Evolutionary conservation across 1,140 invertebrate species (phyloP), one percentile per base, ranked within the genome.

Genomic region (Harpegnathos saltator): DNA sequence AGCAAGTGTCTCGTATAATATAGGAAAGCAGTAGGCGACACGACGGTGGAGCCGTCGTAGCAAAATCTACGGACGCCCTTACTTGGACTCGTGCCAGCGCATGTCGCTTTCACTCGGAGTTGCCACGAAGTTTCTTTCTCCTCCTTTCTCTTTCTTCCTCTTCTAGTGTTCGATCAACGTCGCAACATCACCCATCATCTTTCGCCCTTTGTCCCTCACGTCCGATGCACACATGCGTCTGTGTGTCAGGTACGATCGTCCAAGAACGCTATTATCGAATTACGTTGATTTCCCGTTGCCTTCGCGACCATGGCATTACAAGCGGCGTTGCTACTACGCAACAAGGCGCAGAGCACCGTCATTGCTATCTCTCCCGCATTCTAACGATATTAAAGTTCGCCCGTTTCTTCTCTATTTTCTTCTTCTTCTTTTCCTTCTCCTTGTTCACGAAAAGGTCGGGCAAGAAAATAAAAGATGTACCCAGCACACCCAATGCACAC

Each of bases 111-210:
- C 52, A 74, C 83, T 78, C 78, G 26, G 54, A 74, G 52, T 24
- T 11, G 58, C 26, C n/a, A 65, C 52, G 11, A 52, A 75, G 78
- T 85, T 84, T 66, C 86, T 85, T 81, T 69, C 83, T 52, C 63
- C 26, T 78, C 52, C 75, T 11, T 9, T 44, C 38, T 11, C 38
- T 44, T 9, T 44, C 9, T 44, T 11, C 11, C 38, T 82, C 61
- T 71, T 17, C 44, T 14, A 22, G n/a, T 77, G 17, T 65, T 80
- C 75, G 65, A 80, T 80, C 75, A 80, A 71, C 29, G 52, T 75
- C 59, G 7, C 50, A n/a, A 62, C 58, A 24, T 58, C 65, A 52
- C 7, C 65, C 22, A 69, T 59, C 54, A 80, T 48, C 22, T n/a
- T 44, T 69, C 65, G 33, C 63, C 24, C 50, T 3, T 65, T 44